phyloP scores from a whole-genome alignment of 2,888 invertebrate genomes.

The Pomacea canaliculata region DNA sequence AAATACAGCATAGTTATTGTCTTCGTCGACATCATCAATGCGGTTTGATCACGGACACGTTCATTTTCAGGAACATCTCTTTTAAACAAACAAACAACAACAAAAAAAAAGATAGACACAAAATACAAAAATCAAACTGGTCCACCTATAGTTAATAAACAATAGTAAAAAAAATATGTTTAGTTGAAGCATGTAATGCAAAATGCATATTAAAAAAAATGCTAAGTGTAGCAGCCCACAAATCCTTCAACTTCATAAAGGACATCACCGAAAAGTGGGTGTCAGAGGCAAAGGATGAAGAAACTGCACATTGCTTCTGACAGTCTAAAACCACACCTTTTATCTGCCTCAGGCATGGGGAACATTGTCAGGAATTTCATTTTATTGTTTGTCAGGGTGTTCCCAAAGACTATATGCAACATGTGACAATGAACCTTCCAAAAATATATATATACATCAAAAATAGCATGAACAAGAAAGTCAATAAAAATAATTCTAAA shows the following conservation, averaged over 20 bases:
- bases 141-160: background rate
- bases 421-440: too few relatives aligned
- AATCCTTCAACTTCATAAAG: background rate
- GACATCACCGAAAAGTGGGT: background rate
- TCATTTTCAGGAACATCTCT: conserved; percentile 32
- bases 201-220: background rate
- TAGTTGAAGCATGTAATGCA: background rate
- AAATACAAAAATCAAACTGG: background rate
- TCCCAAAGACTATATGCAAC: too few relatives aligned
- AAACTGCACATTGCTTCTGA: too few relatives aligned
- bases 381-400: too few relatives aligned
- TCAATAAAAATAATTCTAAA: too few relatives aligned
- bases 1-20: conserved; percentile 90
- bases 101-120: background rate
- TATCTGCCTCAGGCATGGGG: too few relatives aligned
- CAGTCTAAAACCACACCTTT: too few relatives aligned
- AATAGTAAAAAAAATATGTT: background rate
- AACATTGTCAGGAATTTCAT: too few relatives aligned
- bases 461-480: too few relatives aligned
- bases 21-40: conserved; percentile 80
- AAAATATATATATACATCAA: too few relatives aligned
- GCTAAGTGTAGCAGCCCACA: background rate
- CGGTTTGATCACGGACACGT: conserved; percentile 72
- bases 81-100: background rate
- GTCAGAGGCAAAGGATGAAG: background rate